Percentiles rank a stretch among this genome's conserved stretches.
Conservation (phyloP, 2,113 vertebrate genomes). For the Cairina moschata region DNA sequence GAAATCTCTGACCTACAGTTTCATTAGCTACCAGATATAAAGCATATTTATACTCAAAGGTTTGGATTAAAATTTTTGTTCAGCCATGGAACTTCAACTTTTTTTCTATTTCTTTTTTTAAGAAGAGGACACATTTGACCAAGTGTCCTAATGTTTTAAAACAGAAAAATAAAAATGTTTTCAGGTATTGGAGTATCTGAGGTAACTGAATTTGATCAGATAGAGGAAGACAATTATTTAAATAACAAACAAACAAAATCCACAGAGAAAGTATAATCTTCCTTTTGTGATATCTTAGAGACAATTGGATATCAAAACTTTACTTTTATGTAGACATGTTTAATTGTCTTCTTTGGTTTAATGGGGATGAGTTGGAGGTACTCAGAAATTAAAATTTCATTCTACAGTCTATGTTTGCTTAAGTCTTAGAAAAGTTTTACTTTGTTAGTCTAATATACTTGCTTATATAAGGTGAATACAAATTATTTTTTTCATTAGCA, state of each 20-base stretch:
- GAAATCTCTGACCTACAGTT: neutral
- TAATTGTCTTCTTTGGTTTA: slow-evolving; percentile 15
- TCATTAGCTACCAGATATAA: neutral
- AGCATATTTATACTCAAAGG: neutral
- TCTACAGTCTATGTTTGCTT: neutral
- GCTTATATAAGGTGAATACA: neutral
- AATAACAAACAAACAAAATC: neutral
- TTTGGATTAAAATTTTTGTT: neutral
- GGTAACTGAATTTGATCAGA: slow-evolving; percentile 32
- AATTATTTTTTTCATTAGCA: neutral
- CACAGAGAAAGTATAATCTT: slow-evolving; percentile 15
- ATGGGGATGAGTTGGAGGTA: neutral
- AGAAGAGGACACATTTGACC: neutral
- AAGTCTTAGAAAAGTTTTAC: neutral
- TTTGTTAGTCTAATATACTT: neutral
- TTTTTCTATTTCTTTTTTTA: neutral
- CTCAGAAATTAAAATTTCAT: neutral
- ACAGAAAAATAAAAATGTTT: neutral
- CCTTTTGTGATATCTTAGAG: slow-evolving; percentile 14
- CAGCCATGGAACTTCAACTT: neutral
- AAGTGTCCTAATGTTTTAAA: neutral
- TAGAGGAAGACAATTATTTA: slow-evolving; percentile 40
- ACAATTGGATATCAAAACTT: slow-evolving; percentile 17
- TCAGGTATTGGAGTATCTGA: neutral
- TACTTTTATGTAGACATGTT: slow-evolving; percentile 2